A percentile compares a stretch with the other conserved stretches of the same genome.
phyloP scores from a whole-genome alignment of 64 coral and sea anemone species.

The Anthopleura sola region DNA sequence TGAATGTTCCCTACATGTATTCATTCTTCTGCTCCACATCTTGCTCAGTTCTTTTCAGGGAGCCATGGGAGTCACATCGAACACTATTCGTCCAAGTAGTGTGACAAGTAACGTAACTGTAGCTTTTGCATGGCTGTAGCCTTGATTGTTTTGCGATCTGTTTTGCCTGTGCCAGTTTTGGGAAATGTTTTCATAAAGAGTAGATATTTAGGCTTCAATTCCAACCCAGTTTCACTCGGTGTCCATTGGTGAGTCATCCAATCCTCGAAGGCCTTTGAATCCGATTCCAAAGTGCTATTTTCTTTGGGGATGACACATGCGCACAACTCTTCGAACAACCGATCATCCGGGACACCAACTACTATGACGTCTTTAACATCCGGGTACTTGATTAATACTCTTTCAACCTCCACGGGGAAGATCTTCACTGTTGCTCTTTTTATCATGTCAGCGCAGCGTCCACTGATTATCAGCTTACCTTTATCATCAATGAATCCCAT shows the following conservation, averaged over 20 bases:
- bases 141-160: background rate
- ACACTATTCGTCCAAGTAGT: background rate
- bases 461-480: constrained; percentile 38
- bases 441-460: constrained; percentile 14
- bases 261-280: background rate
- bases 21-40: no score
- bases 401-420: constrained; percentile 33
- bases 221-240: background rate
- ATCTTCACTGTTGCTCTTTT: constrained; percentile 17
- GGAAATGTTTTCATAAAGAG: background rate
- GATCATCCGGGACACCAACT: constrained; percentile 29
- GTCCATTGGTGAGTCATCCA: constrained; percentile 2
- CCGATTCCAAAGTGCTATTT: background rate
- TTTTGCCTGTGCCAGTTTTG: background rate
- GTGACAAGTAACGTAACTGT: background rate
- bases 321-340: constrained; percentile 12
- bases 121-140: background rate
- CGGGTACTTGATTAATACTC: background rate
- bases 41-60: no score
- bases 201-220: constrained; percentile 7
- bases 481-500: constrained; percentile 21
- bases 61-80: no score
- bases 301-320: constrained; percentile 22
- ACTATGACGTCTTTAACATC: constrained; percentile 15
- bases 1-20: no score